Evolutionary conservation across 2,797 vertebrate species (phyloP).

Genomic region (Catharus ustulatus): DNA sequence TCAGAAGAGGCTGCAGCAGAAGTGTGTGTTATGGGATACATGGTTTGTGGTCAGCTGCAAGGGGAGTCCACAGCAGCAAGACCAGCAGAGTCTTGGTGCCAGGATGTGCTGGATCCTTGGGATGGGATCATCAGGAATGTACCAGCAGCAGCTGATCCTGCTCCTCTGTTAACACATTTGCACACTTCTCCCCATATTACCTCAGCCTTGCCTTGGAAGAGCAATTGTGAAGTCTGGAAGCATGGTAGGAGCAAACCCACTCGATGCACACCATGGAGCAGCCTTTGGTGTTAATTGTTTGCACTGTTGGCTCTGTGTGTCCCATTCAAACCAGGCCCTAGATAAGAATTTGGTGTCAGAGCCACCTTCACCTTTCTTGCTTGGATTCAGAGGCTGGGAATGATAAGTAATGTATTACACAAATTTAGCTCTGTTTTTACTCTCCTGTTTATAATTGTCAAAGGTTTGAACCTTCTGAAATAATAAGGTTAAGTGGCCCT

Average conservation of each 20-base stretch:
- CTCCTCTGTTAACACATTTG: background rate
- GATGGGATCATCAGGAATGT: fast-evolving
- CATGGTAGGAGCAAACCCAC: background rate
- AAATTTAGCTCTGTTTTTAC: constrained; percentile 3
- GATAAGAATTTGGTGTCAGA: background rate
- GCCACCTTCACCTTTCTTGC: background rate
- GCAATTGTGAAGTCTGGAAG: background rate
- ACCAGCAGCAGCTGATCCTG: background rate
- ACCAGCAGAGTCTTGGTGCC: background rate
- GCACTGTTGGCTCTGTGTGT: background rate
- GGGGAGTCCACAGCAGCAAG: background rate
- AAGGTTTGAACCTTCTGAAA: constrained; percentile 28
- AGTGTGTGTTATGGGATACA: fast-evolving
- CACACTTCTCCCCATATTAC: background rate
- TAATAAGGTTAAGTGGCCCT: constrained; percentile 48
- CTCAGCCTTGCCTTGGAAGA: background rate
- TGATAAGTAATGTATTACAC: background rate
- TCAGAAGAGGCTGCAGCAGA: background rate
- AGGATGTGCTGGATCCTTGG: background rate
- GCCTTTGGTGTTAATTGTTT: background rate
- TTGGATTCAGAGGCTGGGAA: background rate
- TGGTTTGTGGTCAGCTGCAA: background rate
- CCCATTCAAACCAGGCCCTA: background rate
- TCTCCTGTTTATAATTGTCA: constrained; percentile 47
- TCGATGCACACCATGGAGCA: background rate